These are phyloP conservation scores for Brachyistius frenatus DNA, from an alignment of 2,113 vertebrate genomes.

Conservation along the genomic window DNA sequence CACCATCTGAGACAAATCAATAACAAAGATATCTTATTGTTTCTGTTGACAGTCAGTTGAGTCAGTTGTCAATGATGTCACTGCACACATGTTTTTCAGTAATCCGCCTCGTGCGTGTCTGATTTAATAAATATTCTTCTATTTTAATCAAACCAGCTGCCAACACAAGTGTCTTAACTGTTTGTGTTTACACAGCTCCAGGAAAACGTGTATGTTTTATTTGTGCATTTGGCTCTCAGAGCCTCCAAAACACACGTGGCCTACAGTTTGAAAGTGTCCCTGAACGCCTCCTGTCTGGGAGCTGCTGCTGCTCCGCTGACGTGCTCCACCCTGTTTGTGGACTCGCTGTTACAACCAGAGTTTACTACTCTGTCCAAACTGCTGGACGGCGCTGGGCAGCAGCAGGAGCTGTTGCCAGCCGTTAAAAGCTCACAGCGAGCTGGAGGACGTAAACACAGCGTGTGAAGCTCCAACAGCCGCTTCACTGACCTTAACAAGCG, in stretches of 20 bases:
- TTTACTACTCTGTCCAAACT: slow-evolving; percentile 26
- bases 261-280: not conserved
- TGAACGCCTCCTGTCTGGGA: not conserved
- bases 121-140: not conserved
- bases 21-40: no score
- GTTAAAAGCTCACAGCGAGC: not conserved
- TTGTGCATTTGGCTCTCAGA: not conserved
- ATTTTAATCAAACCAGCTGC: not conserved
- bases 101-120: not conserved
- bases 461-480: not conserved
- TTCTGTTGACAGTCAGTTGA: no score
- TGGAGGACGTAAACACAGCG: not conserved
- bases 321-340: not conserved
- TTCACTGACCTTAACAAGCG: slow-evolving; percentile 1
- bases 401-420: slow-evolving; percentile 10
- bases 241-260: not conserved
- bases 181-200: no score
- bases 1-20: no score
- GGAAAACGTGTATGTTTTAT: no score
- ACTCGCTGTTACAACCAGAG: slow-evolving; percentile 1
- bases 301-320: not conserved
- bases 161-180: no score
- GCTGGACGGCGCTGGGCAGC: slow-evolving; percentile 4
- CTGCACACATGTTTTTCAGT: no score
- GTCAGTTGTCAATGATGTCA: no score